These are phyloP conservation scores for Volucella zonaria DNA, from an alignment of 2,888 invertebrate genomes.

Conservation along the genomic window DNA sequence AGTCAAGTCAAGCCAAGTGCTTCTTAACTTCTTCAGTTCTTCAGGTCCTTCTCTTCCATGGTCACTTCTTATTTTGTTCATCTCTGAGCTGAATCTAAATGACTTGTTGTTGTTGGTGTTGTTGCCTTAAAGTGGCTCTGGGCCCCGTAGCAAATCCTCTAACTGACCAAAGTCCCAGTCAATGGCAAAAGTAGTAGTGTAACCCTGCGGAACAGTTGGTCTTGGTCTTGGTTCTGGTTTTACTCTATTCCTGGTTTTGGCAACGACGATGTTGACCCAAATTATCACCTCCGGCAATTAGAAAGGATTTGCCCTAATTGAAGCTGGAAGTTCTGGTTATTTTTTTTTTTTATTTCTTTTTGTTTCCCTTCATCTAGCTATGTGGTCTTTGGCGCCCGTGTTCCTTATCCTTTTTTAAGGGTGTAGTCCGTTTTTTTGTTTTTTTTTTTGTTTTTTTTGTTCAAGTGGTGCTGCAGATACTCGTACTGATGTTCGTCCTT, in stretches of 20 bases:
- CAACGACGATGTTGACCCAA: conserved; percentile 46
- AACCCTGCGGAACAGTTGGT: conserved; percentile 27
- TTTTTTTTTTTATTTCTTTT: conserved; percentile 1
- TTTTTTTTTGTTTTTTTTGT: too few species aligned
- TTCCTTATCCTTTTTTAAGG: conserved; percentile 17
- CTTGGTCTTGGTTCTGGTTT: conserved; percentile 20
- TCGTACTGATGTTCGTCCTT: conserved; percentile 24
- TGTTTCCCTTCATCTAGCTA: neutral
- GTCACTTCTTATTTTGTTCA: conserved; percentile 27
- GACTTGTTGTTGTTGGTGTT: conserved; percentile 51
- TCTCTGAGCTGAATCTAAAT: conserved; percentile 42
- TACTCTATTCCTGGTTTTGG: neutral
- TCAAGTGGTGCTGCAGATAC: conserved; percentile 3
- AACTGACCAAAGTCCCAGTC: conserved; percentile 45
- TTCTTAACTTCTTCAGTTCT: neutral
- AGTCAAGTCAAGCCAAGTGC: conserved; percentile 1
- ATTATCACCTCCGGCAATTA: conserved; percentile 71
- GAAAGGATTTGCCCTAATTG: conserved; percentile 69
- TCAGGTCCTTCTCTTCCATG: neutral
- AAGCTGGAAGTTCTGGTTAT: conserved; percentile 48
- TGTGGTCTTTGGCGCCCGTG: conserved; percentile 8
- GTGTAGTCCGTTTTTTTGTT: conserved; percentile 13
- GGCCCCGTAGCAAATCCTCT: conserved; percentile 36
- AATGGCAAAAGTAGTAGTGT: neutral
- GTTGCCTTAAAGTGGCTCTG: conserved; percentile 34